These are phyloP conservation scores for Pteria penguin DNA, from an alignment of 2,888 invertebrate genomes.

Conservation along the genomic window DNA sequence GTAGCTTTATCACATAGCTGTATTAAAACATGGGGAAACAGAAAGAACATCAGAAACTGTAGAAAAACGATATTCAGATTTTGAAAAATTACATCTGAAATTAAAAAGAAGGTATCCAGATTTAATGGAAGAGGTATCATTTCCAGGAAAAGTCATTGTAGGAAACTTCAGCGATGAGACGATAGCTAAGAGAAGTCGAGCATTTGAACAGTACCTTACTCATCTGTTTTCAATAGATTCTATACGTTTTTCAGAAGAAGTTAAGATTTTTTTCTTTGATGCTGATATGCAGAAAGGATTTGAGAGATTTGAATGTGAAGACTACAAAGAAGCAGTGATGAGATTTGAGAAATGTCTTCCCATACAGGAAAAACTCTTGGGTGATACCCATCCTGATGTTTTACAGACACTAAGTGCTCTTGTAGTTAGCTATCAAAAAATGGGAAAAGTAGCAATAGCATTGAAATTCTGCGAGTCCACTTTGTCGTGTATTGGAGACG, in stretches of 20 bases:
- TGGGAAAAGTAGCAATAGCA: constrained; percentile 71
- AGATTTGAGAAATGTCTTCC: constrained; percentile 75
- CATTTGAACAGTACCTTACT: constrained; percentile 79
- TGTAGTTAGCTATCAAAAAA: constrained; percentile 69
- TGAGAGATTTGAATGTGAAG: constrained; percentile 62
- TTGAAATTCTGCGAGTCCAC: constrained; percentile 75
- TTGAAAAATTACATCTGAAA: constrained; percentile 74
- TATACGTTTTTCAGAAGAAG: constrained; percentile 74
- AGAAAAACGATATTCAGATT: constrained; percentile 79
- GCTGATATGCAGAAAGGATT: constrained; percentile 73
- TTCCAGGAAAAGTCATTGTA: constrained; percentile 79
- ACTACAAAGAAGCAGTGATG: constrained; percentile 73
- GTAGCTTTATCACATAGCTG: constrained; percentile 71
- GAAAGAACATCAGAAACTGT: constrained; percentile 75
- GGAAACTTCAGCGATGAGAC: constrained; percentile 80
- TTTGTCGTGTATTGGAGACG: constrained; percentile 60
- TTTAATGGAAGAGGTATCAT: constrained; percentile 74
- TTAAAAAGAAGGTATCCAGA: constrained; percentile 72
- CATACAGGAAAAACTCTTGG: constrained; percentile 77
- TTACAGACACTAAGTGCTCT: constrained; percentile 75
- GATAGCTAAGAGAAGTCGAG: constrained; percentile 77
- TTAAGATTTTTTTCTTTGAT: constrained; percentile 77
- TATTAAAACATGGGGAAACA: constrained; percentile 60
- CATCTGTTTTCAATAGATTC: constrained; percentile 75
- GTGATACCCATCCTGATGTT: constrained; percentile 67